A percentile compares a stretch with the other conserved stretches of the same genome.
Evolutionary conservation across 2,113 vertebrate genomes (phyloP).

Genomic region (Vimba vimba): DNA sequence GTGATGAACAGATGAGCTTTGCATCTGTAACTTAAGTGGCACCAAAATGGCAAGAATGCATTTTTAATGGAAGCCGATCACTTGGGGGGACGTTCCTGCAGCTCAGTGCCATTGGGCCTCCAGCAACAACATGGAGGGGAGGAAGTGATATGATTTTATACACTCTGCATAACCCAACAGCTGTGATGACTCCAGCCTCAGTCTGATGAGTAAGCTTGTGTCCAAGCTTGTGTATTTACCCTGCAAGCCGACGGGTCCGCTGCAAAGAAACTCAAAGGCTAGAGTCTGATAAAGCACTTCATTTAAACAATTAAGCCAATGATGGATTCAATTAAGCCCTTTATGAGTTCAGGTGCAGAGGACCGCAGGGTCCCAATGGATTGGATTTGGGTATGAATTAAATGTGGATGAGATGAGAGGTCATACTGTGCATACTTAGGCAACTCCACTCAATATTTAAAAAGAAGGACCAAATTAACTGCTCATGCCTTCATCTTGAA

Average conservation of each 20-base stretch:
- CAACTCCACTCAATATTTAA: constrained; percentile 41
- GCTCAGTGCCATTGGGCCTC: constrained; percentile 18
- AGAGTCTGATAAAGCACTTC: constrained; percentile 67
- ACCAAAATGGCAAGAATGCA: constrained; percentile 56
- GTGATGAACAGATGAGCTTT: constrained; percentile 24
- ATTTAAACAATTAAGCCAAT: constrained; percentile 75
- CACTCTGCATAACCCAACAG: constrained; percentile 26
- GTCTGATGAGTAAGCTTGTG: neutral
- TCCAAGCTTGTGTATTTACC: constrained; percentile 54
- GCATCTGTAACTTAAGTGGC: constrained; percentile 42
- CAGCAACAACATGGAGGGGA: constrained; percentile 8
- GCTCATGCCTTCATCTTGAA: constrained; percentile 27
- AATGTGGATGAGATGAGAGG: constrained; percentile 47
- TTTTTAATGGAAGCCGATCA: constrained; percentile 55
- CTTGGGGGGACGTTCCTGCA: constrained; percentile 12
- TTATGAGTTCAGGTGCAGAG: constrained; percentile 65
- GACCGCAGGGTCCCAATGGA: constrained; percentile 50
- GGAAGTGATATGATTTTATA: constrained; percentile 26
- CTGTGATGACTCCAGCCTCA: neutral
- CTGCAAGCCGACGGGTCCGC: constrained; percentile 46
- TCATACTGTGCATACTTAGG: constrained; percentile 21
- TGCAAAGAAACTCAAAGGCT: constrained; percentile 61
- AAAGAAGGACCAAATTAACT: constrained; percentile 54
- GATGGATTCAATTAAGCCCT: constrained; percentile 71
- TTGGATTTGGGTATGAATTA: constrained; percentile 51